A percentile compares a stretch with the other conserved stretches of the same genome.
phyloP scores from a whole-genome alignment of 2,113 vertebrate species.

The Ptychochromis oligacanthus region DNA sequence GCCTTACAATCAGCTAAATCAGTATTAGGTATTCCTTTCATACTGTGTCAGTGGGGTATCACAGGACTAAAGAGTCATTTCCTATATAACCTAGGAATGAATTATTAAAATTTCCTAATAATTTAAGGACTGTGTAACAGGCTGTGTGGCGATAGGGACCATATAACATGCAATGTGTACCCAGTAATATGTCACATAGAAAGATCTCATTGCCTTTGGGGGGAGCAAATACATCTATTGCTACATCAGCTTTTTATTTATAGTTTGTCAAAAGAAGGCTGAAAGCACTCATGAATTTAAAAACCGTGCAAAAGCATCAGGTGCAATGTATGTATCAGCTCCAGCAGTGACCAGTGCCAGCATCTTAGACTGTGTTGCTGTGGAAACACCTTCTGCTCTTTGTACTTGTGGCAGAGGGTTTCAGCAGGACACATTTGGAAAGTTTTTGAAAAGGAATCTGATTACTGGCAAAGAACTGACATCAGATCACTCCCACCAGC shows the following conservation, averaged over 20 bases:
- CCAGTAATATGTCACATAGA: background rate
- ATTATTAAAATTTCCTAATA: background rate
- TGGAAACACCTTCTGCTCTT: slow-evolving; percentile 26
- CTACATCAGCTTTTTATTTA: background rate
- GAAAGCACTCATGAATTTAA: background rate
- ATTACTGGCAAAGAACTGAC: slow-evolving; percentile 12
- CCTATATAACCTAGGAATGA: background rate
- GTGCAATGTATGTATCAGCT: background rate
- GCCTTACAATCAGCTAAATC: background rate
- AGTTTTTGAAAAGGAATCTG: slow-evolving; percentile 32
- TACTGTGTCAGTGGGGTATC: background rate
- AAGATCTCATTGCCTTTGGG: background rate
- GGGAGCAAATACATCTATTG: background rate
- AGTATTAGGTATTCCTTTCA: background rate
- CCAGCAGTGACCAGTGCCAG: background rate
- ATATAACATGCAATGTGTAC: background rate
- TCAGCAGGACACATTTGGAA: slow-evolving; percentile 12
- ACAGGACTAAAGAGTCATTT: background rate
- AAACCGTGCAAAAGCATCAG: background rate
- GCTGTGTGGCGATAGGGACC: background rate
- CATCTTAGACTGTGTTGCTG: slow-evolving; percentile 12
- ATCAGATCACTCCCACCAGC: slow-evolving; percentile 1
- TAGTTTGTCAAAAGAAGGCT: background rate
- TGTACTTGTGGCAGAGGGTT: background rate
- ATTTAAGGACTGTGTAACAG: background rate